Evolutionary conservation across 2,797 vertebrate genomes (phyloP).

Genomic region (Scleropages formosus): DNA sequence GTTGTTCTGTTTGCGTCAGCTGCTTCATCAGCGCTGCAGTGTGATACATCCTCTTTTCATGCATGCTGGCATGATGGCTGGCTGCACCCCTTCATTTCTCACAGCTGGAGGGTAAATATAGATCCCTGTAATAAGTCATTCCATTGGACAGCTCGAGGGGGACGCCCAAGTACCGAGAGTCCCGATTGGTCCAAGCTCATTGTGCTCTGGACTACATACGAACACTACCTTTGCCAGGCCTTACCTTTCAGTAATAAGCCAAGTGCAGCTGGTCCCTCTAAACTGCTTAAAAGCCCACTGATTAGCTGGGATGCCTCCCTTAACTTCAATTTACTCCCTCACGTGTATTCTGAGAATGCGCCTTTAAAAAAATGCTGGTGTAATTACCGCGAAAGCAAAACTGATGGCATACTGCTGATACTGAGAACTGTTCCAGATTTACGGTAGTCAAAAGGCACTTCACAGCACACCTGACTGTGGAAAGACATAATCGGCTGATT

Average conservation of each 20-base stretch:
- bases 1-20: no score
- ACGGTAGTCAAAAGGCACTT: no score
- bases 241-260: slow-evolving; percentile 40
- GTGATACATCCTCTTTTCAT: no score
- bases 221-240: slow-evolving; percentile 47
- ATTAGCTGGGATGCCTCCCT: slow-evolving; percentile 56
- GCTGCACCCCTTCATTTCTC: not conserved
- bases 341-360: no score
- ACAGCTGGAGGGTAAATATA: not conserved
- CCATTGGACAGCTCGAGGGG: not conserved
- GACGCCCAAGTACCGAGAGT: not conserved
- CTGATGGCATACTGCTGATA: no score
- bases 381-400: no score
- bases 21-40: no score
- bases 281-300: slow-evolving; percentile 49
- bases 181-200: slow-evolving; percentile 4
- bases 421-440: no score
- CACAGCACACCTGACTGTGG: no score
- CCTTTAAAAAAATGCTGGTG: no score
- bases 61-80: not conserved
- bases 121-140: not conserved
- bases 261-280: slow-evolving; percentile 46
- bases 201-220: slow-evolving; percentile 32
- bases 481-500: not conserved
- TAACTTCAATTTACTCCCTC: not conserved